Conservation (phyloP, 2,113 vertebrate genomes). For the Alexandromys fortis region DNA sequence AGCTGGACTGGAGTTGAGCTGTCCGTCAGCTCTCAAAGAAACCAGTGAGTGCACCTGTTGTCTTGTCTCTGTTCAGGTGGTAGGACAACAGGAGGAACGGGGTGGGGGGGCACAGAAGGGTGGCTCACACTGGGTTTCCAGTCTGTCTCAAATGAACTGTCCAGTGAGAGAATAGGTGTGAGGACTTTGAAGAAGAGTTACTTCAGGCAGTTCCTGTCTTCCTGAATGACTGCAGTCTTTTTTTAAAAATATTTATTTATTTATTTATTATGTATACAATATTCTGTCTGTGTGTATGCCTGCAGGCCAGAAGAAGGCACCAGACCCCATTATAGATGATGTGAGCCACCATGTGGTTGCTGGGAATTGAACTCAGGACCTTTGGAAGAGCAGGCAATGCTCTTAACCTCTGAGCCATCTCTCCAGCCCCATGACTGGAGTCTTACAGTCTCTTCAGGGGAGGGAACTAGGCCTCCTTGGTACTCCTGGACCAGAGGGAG, state of each 20-base stretch:
- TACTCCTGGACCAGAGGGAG: neutral
- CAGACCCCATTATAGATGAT: no score
- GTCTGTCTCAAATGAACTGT: neutral
- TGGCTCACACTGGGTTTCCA: neutral
- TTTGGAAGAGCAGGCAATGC: no score
- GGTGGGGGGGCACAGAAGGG: neutral
- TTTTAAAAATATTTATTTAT: no score
- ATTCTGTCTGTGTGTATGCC: no score
- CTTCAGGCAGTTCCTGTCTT: neutral
- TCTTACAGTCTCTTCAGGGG: neutral
- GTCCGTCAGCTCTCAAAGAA: constrained; percentile 23
- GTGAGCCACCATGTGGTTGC: no score
- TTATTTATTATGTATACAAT: no score
- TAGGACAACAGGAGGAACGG: constrained; percentile 39
- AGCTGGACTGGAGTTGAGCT: neutral
- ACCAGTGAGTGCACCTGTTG: constrained; percentile 53
- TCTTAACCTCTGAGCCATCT: no score
- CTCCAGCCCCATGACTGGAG: no score
- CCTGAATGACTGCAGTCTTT: neutral
- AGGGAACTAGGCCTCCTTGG: neutral
- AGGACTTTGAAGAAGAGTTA: neutral
- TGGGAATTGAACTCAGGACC: no score
- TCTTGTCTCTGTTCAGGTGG: constrained; percentile 38
- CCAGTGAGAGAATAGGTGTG: neutral
- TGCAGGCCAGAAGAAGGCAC: no score